Conservation (phyloP, 1,140 invertebrate genomes). For the Odontomachus brunneus region DNA sequence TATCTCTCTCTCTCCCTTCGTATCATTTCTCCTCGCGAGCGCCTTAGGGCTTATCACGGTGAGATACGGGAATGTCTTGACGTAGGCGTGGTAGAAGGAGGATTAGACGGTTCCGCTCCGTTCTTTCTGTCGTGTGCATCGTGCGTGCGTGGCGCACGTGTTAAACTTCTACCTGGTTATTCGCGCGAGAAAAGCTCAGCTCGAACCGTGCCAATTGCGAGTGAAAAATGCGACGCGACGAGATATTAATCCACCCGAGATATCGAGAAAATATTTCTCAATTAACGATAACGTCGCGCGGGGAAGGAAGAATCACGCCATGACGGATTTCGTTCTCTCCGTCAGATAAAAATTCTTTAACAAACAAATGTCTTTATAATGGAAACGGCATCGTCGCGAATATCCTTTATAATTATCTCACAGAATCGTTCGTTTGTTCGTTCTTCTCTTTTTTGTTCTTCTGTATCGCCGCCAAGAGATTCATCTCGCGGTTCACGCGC, state of each 20-base stretch:
- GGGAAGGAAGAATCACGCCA: too few species aligned
- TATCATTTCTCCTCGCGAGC: constrained; percentile 58
- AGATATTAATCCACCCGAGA: too few species aligned
- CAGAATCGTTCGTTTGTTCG: background rate
- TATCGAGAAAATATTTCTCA: too few species aligned
- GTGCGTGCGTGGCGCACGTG: background rate
- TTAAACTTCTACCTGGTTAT: constrained; percentile 19
- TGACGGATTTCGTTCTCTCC: too few species aligned
- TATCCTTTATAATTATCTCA: background rate
- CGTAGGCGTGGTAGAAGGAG: constrained; percentile 78
- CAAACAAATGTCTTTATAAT: too few species aligned
- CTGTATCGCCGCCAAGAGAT: background rate
- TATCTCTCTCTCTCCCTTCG: constrained; percentile 5
- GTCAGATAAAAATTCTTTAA: too few species aligned
- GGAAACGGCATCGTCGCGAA: too few species aligned
- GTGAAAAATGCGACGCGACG: background rate
- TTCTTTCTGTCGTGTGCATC: constrained; percentile 33
- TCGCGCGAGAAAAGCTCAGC: background rate
- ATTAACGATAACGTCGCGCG: too few species aligned
- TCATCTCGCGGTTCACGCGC: background rate
- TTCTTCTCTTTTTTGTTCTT: too few species aligned
- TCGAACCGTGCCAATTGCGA: background rate
- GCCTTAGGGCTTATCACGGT: constrained; percentile 67
- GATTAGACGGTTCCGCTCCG: constrained; percentile 60
- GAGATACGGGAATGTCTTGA: constrained; percentile 74